Percentiles rank a stretch among this genome's conserved stretches.
Evolutionary conservation across 2,888 invertebrate species (phyloP).

Genomic region (Andrena haemorrhoa): DNA sequence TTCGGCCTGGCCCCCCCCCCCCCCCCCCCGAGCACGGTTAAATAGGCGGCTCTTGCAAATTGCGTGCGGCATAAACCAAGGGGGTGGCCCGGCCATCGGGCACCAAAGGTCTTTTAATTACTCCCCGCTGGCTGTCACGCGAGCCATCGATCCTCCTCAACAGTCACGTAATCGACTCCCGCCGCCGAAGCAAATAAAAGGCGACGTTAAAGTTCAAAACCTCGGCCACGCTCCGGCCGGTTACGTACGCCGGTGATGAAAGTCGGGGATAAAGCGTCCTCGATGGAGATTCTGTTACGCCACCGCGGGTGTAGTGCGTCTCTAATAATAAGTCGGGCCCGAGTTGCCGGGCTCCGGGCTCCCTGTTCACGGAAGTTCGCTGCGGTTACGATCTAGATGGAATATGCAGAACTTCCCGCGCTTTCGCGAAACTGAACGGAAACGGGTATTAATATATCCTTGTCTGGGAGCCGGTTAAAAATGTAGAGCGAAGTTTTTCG

Average conservation of each 20-base stretch:
- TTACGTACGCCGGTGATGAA: neutral
- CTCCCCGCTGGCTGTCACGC: constrained; percentile 62
- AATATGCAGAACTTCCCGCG: no score
- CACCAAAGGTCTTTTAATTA: constrained; percentile 65
- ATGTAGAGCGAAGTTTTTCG: no score
- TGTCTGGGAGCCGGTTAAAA: no score
- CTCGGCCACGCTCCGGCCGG: neutral
- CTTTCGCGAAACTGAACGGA: no score
- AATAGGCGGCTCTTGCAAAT: constrained; percentile 43
- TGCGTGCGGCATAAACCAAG: constrained; percentile 54
- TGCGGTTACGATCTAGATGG: no score
- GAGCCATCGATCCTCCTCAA: constrained; percentile 58
- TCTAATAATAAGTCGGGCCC: no score
- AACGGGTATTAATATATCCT: no score
- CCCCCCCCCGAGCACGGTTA: constrained; percentile 8
- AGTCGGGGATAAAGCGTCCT: neutral
- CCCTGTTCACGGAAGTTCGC: no score
- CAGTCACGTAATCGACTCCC: constrained; percentile 58
- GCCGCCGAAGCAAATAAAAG: constrained; percentile 45
- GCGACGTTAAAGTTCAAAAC: constrained; percentile 33
- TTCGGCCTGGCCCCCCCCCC: neutral
- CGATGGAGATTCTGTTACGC: neutral
- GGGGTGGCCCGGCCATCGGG: constrained; percentile 31
- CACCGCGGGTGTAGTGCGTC: neutral
- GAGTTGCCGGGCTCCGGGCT: no score